Evolutionary conservation across 2,113 vertebrate species (phyloP), one percentile per base, ranked within the genome.

Genomic region (Nicator chloris): DNA sequence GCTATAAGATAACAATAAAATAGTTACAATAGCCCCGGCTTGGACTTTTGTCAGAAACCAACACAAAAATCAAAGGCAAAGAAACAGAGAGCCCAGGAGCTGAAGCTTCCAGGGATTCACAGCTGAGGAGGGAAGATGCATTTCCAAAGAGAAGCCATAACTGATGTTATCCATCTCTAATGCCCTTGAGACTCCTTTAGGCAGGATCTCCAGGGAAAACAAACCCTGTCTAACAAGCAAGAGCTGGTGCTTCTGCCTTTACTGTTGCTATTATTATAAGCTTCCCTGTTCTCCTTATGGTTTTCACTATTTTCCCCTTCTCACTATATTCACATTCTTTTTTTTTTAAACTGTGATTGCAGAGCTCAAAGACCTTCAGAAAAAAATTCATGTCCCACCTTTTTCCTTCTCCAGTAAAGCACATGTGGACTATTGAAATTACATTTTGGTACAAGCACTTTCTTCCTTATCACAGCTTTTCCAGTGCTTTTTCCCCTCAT

Each of bases 391-490:
- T 11, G 11, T 17, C n/a, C 33, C 75, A 63, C 18, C 11, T 70
- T 77, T 37, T 57, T n/a, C n/a, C 16, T 79, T 26, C 40, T 68
- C 37, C 40, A 82, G 14, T 40, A 21, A 40, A 66, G 15, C 11
- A 53, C 7, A 82, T 1, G 0, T 3, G 40, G 33, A 45, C 24
- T 71, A 33, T 0, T 30, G 16, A 33, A 65, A 87, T 42, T 13
- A 47, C 5, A 66, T 63, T 82, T 81, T 73, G 33, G 22, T n/a
- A 37, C 61, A 63, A 59, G 49, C 24, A 80, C 10, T 40, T 70
- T n/a, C 64, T 13, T 68, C 44, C 39, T 63, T 47, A 47, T 28
- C 54, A 18, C 30, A 73, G 13, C 28, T 84, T 53, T 66, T 39
- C 37, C 63, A 77, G 16, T 20, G n/a, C 11, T 50, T 65, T 53